Evolutionary conservation across 2,888 invertebrate genomes (phyloP).

Genomic region (Coenonympha glycerion): DNA sequence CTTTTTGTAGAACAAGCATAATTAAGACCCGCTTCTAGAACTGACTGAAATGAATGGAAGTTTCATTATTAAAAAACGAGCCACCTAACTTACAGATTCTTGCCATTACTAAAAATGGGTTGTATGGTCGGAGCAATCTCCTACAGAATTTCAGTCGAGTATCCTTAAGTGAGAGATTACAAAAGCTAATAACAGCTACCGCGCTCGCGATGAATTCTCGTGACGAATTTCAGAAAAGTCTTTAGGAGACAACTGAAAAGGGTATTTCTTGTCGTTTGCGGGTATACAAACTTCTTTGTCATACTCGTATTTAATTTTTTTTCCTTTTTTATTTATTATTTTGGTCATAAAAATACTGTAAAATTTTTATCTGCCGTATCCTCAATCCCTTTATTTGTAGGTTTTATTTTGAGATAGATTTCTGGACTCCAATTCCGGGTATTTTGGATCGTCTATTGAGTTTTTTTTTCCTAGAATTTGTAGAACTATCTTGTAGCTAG

Average conservation of each 20-base stretch:
- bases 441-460: no score
- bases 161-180: slow-evolving; percentile 15
- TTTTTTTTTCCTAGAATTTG: no score
- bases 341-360: no score
- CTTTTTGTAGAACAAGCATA: neutral
- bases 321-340: neutral
- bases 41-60: neutral
- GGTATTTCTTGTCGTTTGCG: slow-evolving; percentile 7
- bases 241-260: slow-evolving; percentile 19
- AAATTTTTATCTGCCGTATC: no score
- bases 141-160: slow-evolving; percentile 21
- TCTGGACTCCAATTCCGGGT: no score
- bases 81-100: neutral
- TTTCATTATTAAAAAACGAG: neutral
- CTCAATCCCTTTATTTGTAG: no score
- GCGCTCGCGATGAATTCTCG: slow-evolving; percentile 6
- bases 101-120: neutral
- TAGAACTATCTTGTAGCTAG: no score
- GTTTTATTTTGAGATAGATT: no score
- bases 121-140: slow-evolving; percentile 11
- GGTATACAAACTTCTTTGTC: slow-evolving; percentile 9
- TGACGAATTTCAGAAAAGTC: slow-evolving; percentile 15
- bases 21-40: neutral
- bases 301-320: neutral
- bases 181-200: slow-evolving; percentile 17